Evolutionary conservation across 2,888 invertebrate genomes (phyloP).

Genomic region (Chrysolina oricalcia): DNA sequence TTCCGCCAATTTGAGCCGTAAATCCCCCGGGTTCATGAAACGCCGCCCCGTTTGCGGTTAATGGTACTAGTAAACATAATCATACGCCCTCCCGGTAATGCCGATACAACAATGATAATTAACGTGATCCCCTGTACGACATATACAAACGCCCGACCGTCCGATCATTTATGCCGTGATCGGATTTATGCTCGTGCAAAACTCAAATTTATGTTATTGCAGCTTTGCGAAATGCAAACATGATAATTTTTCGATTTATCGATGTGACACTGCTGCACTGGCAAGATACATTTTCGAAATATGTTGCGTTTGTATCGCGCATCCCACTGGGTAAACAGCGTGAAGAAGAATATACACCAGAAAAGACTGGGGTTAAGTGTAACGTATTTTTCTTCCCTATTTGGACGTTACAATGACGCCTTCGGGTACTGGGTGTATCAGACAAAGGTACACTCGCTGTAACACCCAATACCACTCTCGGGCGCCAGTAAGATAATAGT

Average conservation of each 20-base stretch:
- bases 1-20: slow-evolving; percentile 19
- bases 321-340: neutral
- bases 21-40: slow-evolving; percentile 20
- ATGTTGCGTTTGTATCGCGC: neutral
- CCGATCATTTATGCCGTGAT: slow-evolving; percentile 55
- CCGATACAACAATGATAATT: slow-evolving; percentile 40
- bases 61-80: slow-evolving; percentile 25
- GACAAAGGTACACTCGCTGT: too few species aligned
- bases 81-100: slow-evolving; percentile 24
- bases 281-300: neutral
- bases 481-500: too few species aligned
- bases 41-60: slow-evolving; percentile 22
- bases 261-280: neutral
- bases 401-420: too few species aligned
- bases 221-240: slow-evolving; percentile 14
- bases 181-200: slow-evolving; percentile 39
- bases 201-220: slow-evolving; percentile 34
- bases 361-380: too few species aligned
- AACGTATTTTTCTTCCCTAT: too few species aligned
- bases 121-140: slow-evolving; percentile 35
- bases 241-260: slow-evolving; percentile 30
- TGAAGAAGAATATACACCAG: too few species aligned
- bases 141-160: slow-evolving; percentile 55
- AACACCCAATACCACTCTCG: too few species aligned
- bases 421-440: too few species aligned